These are phyloP conservation scores for Trematomus loennbergii DNA, from an alignment of 2,113 vertebrate genomes.

Conservation along the genomic window DNA sequence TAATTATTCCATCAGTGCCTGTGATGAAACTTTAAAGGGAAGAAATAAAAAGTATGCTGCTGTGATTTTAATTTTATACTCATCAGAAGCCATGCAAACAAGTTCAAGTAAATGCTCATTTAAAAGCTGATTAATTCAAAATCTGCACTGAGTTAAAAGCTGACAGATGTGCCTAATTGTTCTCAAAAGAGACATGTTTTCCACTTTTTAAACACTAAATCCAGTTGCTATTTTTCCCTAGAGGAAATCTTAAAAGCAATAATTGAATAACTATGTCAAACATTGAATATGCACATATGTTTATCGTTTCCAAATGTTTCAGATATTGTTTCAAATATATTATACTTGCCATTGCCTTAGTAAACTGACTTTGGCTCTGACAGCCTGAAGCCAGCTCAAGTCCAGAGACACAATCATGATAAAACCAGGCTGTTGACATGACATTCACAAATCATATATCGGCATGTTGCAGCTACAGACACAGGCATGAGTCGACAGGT, in stretches of 20 bases:
- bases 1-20: background rate
- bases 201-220: slow-evolving; percentile 27
- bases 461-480: slow-evolving; percentile 24
- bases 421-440: slow-evolving; percentile 38
- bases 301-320: background rate
- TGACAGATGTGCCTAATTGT: slow-evolving; percentile 28
- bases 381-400: slow-evolving; percentile 28
- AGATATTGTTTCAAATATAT: no score
- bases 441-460: slow-evolving; percentile 49
- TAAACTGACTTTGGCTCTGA: slow-evolving; percentile 33
- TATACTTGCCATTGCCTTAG: background rate
- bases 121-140: slow-evolving; percentile 39
- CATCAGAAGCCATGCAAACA: slow-evolving; percentile 18
- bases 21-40: slow-evolving; percentile 48
- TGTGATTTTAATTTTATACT: slow-evolving; percentile 26
- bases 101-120: slow-evolving; percentile 29
- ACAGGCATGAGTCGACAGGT: slow-evolving; percentile 56
- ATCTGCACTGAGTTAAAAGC: slow-evolving; percentile 40
- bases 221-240: background rate
- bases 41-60: background rate
- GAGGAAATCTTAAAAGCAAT: background rate
- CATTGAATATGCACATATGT: slow-evolving; percentile 5
- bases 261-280: slow-evolving; percentile 39
- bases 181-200: slow-evolving; percentile 29
- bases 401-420: slow-evolving; percentile 17